These are phyloP conservation scores for Drosophila nannoptera DNA, from an alignment of 1,140 invertebrate species.

Conservation along the genomic window DNA sequence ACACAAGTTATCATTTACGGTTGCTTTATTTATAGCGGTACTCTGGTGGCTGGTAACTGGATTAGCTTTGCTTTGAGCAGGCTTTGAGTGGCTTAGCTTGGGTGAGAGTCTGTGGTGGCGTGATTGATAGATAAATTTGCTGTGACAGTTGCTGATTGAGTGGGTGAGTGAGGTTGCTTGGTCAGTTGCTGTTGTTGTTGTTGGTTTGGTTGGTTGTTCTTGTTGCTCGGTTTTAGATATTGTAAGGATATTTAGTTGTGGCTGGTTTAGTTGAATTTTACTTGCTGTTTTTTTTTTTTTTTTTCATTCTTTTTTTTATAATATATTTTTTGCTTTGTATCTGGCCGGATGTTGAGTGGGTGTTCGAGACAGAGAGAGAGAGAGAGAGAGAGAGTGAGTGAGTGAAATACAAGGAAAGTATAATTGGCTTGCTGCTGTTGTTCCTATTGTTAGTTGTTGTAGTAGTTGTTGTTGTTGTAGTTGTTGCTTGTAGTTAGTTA, in stretches of 20 bases:
- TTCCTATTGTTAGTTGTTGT: background rate
- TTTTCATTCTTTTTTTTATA: background rate
- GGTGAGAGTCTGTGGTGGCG: constrained; percentile 43
- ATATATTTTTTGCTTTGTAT: constrained; percentile 2
- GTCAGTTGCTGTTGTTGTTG: background rate
- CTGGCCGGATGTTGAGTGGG: constrained; percentile 1
- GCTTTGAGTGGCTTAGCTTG: constrained; percentile 30
- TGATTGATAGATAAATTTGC: constrained; percentile 19
- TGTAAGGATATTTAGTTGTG: constrained; percentile 24
- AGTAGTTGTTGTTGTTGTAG: constrained; percentile 1
- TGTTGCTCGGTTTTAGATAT: constrained; percentile 35
- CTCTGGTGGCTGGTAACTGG: constrained; percentile 25
- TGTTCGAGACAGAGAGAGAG: constrained; percentile 11
- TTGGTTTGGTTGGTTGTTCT: constrained; percentile 24
- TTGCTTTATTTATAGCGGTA: constrained; percentile 40
- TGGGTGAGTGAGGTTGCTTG: constrained; percentile 24
- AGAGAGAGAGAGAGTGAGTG: background rate
- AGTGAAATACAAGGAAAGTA: constrained; percentile 19
- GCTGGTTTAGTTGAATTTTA: constrained; percentile 28
- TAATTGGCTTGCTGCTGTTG: constrained; percentile 14
- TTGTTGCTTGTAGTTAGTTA: constrained; percentile 15
- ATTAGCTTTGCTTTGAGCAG: constrained; percentile 35
- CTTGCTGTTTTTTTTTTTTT: constrained; percentile 7
- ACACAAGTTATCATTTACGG: constrained; percentile 31
- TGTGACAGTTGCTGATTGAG: constrained; percentile 40